Conservation (phyloP, 2,888 invertebrate species). For the Caenorhabditis afra region DNA sequence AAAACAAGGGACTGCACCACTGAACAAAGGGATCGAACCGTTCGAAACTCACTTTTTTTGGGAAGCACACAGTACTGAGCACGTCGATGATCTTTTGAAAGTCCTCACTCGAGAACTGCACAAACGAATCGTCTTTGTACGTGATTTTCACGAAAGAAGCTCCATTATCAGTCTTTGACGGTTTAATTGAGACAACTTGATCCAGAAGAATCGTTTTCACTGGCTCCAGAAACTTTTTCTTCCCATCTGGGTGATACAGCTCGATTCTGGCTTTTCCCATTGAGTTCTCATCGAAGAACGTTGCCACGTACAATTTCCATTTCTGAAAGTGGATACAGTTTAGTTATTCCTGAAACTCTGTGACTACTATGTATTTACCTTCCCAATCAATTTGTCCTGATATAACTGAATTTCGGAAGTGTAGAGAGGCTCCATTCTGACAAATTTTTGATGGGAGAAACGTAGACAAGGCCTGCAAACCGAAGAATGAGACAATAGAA, state of each 20-base stretch:
- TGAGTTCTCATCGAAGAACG: slow-evolving; percentile 41
- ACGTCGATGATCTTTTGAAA: slow-evolving; percentile 42
- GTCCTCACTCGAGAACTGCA: slow-evolving; percentile 56
- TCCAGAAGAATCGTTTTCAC: slow-evolving; percentile 46
- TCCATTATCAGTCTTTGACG: slow-evolving; percentile 50
- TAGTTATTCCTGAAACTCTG: neutral
- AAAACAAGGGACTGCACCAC: neutral
- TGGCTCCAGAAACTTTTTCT: slow-evolving; percentile 29
- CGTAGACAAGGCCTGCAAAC: slow-evolving; percentile 16
- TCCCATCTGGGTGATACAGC: slow-evolving; percentile 44
- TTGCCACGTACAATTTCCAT: slow-evolving; percentile 55
- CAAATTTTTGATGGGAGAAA: slow-evolving; percentile 19
- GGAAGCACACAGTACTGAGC: slow-evolving; percentile 51
- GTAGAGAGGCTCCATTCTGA: slow-evolving; percentile 55
- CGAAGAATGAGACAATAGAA: slow-evolving; percentile 8
- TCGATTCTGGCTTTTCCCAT: slow-evolving; percentile 58
- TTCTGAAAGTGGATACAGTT: slow-evolving; percentile 30
- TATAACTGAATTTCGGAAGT: slow-evolving; percentile 49
- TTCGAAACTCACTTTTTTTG: slow-evolving; percentile 47
- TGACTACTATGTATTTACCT: slow-evolving; percentile 23
- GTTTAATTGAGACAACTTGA: slow-evolving; percentile 46
- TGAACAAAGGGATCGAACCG: too few relatives aligned
- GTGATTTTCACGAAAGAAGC: slow-evolving; percentile 35
- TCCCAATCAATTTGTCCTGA: slow-evolving; percentile 55
- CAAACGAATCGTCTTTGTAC: slow-evolving; percentile 41